Conservation (phyloP, 2,113 vertebrate species). For the Corynorhinus townsendii region DNA sequence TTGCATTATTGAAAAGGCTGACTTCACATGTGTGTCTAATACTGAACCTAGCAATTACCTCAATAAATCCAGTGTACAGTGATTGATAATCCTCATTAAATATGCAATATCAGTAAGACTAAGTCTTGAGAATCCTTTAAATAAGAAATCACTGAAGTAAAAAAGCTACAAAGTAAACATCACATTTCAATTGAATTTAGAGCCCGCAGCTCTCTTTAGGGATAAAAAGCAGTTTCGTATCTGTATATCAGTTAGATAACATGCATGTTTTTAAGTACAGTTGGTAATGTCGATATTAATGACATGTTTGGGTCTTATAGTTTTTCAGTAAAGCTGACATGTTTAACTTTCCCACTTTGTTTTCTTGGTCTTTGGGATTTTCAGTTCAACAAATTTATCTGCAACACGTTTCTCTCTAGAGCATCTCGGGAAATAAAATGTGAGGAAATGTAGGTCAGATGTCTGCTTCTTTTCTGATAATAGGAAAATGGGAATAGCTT, state of each 20-base stretch:
- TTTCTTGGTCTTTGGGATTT: not conserved
- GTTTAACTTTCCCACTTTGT: not conserved
- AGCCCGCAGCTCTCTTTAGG: not conserved
- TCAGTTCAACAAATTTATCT: not conserved
- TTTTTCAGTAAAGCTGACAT: not conserved
- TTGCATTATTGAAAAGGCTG: constrained; percentile 4
- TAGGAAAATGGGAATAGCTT: not conserved
- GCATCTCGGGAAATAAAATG: not conserved
- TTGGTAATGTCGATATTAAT: not conserved
- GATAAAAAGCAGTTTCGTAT: not conserved
- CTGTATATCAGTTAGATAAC: not conserved
- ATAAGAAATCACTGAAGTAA: not conserved
- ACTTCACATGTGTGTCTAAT: not conserved
- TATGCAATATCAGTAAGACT: not conserved
- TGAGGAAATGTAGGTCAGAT: not conserved
- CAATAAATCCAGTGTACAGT: not conserved
- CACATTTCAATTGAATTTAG: not conserved
- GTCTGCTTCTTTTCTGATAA: not conserved
- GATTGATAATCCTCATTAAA: not conserved
- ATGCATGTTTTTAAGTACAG: not conserved
- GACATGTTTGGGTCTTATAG: not conserved
- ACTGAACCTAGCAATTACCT: not conserved
- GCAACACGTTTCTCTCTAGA: not conserved
- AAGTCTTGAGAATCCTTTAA: not conserved
- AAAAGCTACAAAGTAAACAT: not conserved